These are phyloP conservation scores for Tolypeutes matacus DNA, from an alignment of 2,797 vertebrate species.

Conservation along the genomic window DNA sequence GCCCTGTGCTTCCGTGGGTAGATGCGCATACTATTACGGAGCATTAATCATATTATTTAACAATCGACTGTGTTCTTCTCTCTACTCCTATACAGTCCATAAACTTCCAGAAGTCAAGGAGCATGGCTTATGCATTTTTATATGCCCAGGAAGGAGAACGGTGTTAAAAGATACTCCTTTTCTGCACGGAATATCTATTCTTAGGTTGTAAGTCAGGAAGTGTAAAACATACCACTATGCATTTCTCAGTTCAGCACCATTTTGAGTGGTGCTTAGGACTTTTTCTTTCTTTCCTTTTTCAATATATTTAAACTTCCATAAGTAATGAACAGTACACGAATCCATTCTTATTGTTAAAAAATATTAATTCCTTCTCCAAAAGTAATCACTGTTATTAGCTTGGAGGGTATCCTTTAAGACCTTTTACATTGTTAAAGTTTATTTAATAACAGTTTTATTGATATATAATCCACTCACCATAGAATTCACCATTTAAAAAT, in stretches of 20 bases:
- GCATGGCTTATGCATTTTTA: neutral
- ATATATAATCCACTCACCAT: neutral
- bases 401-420: neutral
- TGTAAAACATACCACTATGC: neutral
- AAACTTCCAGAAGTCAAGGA: slow-evolving; percentile 39
- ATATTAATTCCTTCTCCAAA: neutral
- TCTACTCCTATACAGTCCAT: neutral
- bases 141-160: neutral
- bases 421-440: neutral
- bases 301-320: slow-evolving; percentile 38
- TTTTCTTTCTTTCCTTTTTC: neutral
- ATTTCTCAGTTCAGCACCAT: neutral
- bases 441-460: slow-evolving; percentile 14
- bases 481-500: neutral
- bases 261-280: neutral
- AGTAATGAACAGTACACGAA: neutral
- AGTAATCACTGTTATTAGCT: neutral
- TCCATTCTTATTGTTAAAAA: slow-evolving; percentile 16
- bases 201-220: neutral
- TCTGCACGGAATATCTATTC: neutral
- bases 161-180: neutral
- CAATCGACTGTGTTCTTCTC: neutral
- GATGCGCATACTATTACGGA: neutral
- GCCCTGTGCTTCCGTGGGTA: neutral
- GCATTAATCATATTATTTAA: neutral